phyloP scores from a whole-genome alignment of 2,888 invertebrate genomes.

The Zygothrica quintamaculata region DNA sequence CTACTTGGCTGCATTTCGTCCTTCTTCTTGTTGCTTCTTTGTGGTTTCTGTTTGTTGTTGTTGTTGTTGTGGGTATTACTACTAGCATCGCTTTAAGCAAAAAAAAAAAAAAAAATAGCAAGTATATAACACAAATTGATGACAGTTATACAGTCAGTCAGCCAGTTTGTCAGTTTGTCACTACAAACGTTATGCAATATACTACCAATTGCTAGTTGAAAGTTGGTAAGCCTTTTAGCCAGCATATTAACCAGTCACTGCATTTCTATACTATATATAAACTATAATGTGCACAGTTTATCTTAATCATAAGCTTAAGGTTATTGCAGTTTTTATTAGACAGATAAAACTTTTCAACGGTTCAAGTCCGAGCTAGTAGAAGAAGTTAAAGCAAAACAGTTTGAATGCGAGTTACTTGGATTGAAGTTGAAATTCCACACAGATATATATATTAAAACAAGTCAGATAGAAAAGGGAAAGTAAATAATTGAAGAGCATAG shows the following conservation, averaged over 20 bases:
- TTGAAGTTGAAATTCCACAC: no score
- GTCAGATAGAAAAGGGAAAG: no score
- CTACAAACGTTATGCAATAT: constrained; percentile 35
- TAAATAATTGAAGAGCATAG: no score
- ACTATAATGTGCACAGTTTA: constrained; percentile 4
- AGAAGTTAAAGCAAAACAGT: no score
- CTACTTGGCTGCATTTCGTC: constrained; percentile 56
- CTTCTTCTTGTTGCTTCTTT: constrained; percentile 18
- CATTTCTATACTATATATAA: constrained; percentile 27
- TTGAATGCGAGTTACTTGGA: no score
- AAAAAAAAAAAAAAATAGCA: no score
- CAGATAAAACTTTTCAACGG: constrained; percentile 23
- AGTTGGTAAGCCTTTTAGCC: constrained; percentile 48
- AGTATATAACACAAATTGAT: constrained; percentile 72
- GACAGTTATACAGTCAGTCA: constrained; percentile 47
- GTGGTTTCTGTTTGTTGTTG: constrained; percentile 22
- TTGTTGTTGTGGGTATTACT: constrained; percentile 27
- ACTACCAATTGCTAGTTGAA: constrained; percentile 13
- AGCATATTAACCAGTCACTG: constrained; percentile 45
- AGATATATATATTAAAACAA: no score
- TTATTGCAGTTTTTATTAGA: constrained; percentile 1
- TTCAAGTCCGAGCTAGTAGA: not conserved
- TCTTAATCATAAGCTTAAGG: constrained; percentile 8
- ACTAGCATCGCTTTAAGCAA: constrained; percentile 39
- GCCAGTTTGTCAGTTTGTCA: constrained; percentile 6